These are phyloP conservation scores for Heloderma charlesbogerti DNA, from an alignment of 2,113 vertebrate species.

Conservation along the genomic window DNA sequence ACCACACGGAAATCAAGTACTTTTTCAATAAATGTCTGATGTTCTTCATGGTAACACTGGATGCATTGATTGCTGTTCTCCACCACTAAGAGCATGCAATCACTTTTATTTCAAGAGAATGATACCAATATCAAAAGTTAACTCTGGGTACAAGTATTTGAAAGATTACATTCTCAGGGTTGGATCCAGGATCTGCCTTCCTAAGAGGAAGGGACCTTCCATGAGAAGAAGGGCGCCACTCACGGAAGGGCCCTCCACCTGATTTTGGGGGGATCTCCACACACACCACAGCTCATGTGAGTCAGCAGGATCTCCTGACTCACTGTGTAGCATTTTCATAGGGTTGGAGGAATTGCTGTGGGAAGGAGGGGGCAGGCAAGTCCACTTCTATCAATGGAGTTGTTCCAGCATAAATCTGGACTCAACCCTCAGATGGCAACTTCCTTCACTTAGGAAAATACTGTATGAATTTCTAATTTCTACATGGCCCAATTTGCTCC, in stretches of 20 bases:
- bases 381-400: no score
- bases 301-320: no score
- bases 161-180: not conserved
- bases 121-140: not conserved
- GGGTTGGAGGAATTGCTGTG: no score
- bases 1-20: conserved; percentile 29
- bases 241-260: no score
- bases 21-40: not conserved
- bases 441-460: not conserved
- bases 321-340: no score
- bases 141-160: not conserved
- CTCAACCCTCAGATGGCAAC: not conserved
- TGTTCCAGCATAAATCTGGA: no score
- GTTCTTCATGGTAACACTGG: conserved; percentile 16
- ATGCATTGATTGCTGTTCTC: conserved; percentile 15
- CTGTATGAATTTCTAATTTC: not conserved
- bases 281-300: no score
- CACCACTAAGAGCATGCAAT: not conserved
- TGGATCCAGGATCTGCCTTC: no score
- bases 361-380: no score
- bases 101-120: not conserved
- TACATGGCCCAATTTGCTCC: not conserved
- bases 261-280: no score
- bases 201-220: no score
- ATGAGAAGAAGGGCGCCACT: no score